Evolutionary conservation across 2,797 vertebrate genomes (phyloP).

Genomic region (Propithecus perrieri): DNA sequence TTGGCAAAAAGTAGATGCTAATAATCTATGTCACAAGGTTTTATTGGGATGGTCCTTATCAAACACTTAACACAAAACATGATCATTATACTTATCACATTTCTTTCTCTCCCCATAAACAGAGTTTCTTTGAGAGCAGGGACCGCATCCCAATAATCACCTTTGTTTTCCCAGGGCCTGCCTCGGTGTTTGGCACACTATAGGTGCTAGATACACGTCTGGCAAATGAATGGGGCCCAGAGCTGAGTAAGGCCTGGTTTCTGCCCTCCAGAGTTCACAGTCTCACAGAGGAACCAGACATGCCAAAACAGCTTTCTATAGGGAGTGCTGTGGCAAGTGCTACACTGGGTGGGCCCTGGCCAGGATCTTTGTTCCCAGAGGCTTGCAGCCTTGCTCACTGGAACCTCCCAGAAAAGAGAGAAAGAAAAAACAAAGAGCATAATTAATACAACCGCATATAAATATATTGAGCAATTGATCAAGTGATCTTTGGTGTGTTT

Average conservation of each 20-base stretch:
- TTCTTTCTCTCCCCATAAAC: background rate
- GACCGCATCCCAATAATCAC: background rate
- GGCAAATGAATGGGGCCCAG: background rate
- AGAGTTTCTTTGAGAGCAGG: background rate
- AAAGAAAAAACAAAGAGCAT: background rate
- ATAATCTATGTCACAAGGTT: background rate
- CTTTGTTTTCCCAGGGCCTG: background rate
- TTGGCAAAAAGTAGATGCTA: background rate
- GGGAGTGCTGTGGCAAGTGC: background rate
- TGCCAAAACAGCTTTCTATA: background rate
- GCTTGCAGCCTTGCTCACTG: background rate
- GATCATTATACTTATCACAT: background rate
- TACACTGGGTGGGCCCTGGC: background rate
- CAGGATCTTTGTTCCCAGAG: background rate
- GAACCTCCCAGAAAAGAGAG: background rate
- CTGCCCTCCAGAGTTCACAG: background rate
- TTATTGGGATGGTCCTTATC: background rate
- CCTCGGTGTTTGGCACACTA: background rate
- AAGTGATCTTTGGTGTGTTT: background rate
- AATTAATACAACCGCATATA: constrained; percentile 10
- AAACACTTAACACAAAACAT: background rate
- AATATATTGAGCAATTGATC: background rate
- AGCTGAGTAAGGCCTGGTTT: background rate
- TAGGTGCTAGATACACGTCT: background rate
- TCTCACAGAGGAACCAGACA: background rate